Conservation (phyloP, 1,140 invertebrate genomes). For the Zaprionus capensis region DNA sequence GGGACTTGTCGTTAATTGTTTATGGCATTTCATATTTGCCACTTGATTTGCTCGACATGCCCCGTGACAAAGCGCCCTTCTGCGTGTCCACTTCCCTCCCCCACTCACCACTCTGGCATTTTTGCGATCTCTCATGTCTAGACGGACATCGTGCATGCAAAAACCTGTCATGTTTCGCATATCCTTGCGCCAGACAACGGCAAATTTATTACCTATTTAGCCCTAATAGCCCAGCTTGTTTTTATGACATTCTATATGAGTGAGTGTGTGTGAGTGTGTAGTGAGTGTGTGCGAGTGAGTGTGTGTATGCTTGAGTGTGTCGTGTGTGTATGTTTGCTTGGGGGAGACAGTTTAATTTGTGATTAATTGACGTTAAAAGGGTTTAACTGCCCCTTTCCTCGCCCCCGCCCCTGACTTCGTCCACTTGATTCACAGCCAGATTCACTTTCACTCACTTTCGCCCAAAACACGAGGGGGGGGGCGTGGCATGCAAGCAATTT, state of each 20-base stretch:
- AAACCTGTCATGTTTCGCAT: conserved; percentile 61
- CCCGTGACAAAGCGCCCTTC: conserved; percentile 8
- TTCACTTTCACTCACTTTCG: conserved; percentile 70
- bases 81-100: background rate
- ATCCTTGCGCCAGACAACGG: conserved; percentile 73
- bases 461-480: background rate
- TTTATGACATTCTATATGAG: conserved; percentile 59
- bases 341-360: conserved; percentile 75
- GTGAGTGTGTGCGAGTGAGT: background rate
- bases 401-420: background rate
- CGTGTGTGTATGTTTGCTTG: conserved; percentile 32
- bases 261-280: background rate
- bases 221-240: conserved; percentile 77
- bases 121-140: conserved; percentile 44
- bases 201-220: conserved; percentile 83
- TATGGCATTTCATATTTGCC: conserved; percentile 50
- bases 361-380: conserved; percentile 83
- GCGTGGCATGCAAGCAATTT: conserved; percentile 64
- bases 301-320: conserved; percentile 16
- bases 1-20: conserved; percentile 39
- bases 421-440: conserved; percentile 54
- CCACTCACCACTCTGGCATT: background rate
- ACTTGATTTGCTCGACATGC: conserved; percentile 41
- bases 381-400: conserved; percentile 58
- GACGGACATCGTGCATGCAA: conserved; percentile 44